Base-by-base conservation (phyloP, 2,888 invertebrate genomes). In the Apamea crenata region DNA sequence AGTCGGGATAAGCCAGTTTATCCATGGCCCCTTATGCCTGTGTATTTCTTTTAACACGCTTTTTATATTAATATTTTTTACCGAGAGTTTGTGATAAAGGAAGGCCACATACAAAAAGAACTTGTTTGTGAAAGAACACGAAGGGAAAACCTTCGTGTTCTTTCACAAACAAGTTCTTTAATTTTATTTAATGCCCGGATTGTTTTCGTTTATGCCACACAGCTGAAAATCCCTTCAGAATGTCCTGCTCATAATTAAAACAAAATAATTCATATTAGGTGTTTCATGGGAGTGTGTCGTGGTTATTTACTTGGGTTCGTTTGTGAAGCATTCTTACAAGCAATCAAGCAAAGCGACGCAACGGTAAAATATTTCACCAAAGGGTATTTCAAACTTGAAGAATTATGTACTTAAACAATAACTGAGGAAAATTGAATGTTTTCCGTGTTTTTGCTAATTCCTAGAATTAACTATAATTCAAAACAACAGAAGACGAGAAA, bases 1-100 rank as follows among this genome's bases (percentile, higher is more conserved):
- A 84, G 76, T 47, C 70, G 63, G 76, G 36, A 83, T 87, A 77
- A 77, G 67, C 71, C 32, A 29, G 53, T 59, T 79, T 77, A 77
- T 65, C 53, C 70, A 18, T 29, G 36, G 63, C 16, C 70, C 53
- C 47, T 29, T 36, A 50, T 44, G 66, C 40, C 36, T 78, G 59
- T 50, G 63, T 56, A 86, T 73, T 78, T 67, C 16, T 82, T 82
- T 61, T 25, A 29, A 47, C 36, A 72, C 8, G 59, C 10, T 14
- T 32, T 40, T 69, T 68, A 61, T 40, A n/a, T n/a, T 36, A 36
- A 40, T 29, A 32, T 25, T 63, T 74, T 73, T 84, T 74, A 56
- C 40, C 29, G 16, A 70, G 32, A 32, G 12, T 21, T 50, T 8
- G 40, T 65, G 6, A 74, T 29, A 80, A 56, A 21, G 16, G 12